These are phyloP conservation scores for Sinhomidia bicolor DNA, from an alignment of 2,888 invertebrate genomes.

Conservation along the genomic window DNA sequence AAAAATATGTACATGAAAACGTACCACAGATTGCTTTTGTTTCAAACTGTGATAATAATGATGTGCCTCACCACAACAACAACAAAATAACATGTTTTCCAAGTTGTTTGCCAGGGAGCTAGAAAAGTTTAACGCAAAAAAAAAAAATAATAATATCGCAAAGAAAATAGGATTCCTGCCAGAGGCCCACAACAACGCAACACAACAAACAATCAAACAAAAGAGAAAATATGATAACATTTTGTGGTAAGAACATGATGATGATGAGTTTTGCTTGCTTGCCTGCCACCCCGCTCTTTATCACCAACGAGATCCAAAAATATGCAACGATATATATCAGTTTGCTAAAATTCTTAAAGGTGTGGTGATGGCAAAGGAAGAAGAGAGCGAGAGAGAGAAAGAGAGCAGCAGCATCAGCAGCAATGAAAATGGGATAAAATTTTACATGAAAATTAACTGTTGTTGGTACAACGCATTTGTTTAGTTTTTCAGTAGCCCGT, in stretches of 20 bases:
- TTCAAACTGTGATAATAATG: not conserved
- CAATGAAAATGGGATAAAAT: no score
- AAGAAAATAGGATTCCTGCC: slow-evolving; percentile 4
- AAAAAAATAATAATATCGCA: no score
- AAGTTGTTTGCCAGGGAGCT: no score
- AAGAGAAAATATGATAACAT: slow-evolving; percentile 12
- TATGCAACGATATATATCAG: not conserved
- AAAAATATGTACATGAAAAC: no score
- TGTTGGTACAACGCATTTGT: no score
- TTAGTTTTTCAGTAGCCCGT: no score
- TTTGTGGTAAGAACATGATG: not conserved
- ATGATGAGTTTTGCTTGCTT: not conserved
- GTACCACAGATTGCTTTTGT: no score
- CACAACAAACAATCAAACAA: slow-evolving; percentile 1
- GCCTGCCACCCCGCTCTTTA: not conserved
- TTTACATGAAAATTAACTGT: no score
- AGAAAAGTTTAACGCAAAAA: no score
- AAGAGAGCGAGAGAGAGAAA: not conserved
- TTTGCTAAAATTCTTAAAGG: no score
- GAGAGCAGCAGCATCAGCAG: not conserved
- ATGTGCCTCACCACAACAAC: no score
- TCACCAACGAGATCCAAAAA: not conserved
- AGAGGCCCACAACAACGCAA: slow-evolving; percentile 19
- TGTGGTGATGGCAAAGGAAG: not conserved
- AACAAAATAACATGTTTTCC: no score